Percentiles rank a stretch among this genome's conserved stretches.
Conservation (phyloP, 2,113 vertebrate genomes). For the Austrofundulus limnaeus region DNA sequence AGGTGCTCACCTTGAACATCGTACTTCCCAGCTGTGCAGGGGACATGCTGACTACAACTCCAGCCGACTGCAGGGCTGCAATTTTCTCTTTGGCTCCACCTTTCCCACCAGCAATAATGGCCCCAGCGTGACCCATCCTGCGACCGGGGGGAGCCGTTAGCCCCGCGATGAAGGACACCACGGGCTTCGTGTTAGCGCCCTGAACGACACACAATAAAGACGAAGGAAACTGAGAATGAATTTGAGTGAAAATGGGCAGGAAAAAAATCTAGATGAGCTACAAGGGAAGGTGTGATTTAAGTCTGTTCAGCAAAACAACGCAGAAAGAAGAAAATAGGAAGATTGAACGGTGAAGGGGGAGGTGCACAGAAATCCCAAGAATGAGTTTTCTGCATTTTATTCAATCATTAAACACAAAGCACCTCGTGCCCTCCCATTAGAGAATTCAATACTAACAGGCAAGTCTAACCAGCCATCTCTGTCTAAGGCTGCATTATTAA, state of each 20-base stretch:
- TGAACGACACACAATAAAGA: constrained; percentile 46
- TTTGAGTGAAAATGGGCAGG: background rate
- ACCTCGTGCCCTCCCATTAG: constrained; percentile 55
- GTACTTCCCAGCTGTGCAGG: constrained; percentile 96
- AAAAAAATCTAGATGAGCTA: background rate
- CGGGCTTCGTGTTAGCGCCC: constrained; percentile 91
- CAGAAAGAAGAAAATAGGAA: constrained; percentile 1
- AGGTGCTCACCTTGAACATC: constrained; percentile 89
- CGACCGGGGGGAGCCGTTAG: constrained; percentile 94
- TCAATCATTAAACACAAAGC: constrained; percentile 64
- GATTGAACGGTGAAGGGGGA: too few species aligned
- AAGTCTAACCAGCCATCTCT: constrained; percentile 62
- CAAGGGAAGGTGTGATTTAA: constrained; percentile 1
- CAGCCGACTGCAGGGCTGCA: constrained; percentile 90
- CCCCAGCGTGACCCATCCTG: constrained; percentile 96
- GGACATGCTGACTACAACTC: constrained; percentile 96
- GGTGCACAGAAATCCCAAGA: constrained; percentile 9
- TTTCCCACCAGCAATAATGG: constrained; percentile 97
- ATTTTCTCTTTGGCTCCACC: constrained; percentile 99
- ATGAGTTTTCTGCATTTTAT: constrained; percentile 54
- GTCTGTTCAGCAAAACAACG: constrained; percentile 1
- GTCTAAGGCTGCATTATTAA: constrained; percentile 68
- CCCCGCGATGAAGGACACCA: constrained; percentile 98
- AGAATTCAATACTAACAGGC: constrained; percentile 49
- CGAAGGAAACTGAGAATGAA: constrained; percentile 13